Conservation (phyloP, 2,888 invertebrate species). For the Platycheirus albimanus region DNA sequence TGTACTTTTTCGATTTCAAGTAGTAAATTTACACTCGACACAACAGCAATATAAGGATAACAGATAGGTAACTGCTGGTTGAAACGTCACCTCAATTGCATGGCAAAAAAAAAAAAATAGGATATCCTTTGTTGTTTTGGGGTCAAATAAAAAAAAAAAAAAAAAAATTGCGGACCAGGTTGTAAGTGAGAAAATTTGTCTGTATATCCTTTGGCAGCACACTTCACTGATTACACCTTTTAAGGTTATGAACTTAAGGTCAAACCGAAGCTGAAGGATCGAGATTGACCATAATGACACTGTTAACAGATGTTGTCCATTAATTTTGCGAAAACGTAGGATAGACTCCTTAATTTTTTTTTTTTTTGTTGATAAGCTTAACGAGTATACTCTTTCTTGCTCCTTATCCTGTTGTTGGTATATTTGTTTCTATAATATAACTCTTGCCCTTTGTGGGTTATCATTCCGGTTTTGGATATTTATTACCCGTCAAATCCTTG, state of each 20-base stretch:
- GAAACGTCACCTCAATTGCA: constrained; percentile 61
- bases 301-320: constrained; percentile 68
- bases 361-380: constrained; percentile 53
- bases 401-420: neutral
- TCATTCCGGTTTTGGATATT: constrained; percentile 43
- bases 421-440: neutral
- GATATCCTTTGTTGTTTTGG: constrained; percentile 36
- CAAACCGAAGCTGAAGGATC: constrained; percentile 23
- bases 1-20: constrained; percentile 42
- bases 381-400: constrained; percentile 45
- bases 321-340: constrained; percentile 38
- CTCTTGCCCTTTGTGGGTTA: constrained; percentile 9
- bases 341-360: too few relatives aligned
- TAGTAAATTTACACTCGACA: constrained; percentile 63
- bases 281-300: constrained; percentile 60
- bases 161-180: neutral
- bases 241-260: constrained; percentile 52
- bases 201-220: constrained; percentile 17
- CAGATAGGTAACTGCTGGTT: constrained; percentile 59
- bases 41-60: constrained; percentile 56
- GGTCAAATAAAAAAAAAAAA: neutral
- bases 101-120: constrained; percentile 27
- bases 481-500: constrained; percentile 70
- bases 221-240: constrained; percentile 49
- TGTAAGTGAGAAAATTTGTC: neutral